Base-by-base conservation (phyloP, 2,113 vertebrate species). In the Sceloporus tristichus region DNA sequence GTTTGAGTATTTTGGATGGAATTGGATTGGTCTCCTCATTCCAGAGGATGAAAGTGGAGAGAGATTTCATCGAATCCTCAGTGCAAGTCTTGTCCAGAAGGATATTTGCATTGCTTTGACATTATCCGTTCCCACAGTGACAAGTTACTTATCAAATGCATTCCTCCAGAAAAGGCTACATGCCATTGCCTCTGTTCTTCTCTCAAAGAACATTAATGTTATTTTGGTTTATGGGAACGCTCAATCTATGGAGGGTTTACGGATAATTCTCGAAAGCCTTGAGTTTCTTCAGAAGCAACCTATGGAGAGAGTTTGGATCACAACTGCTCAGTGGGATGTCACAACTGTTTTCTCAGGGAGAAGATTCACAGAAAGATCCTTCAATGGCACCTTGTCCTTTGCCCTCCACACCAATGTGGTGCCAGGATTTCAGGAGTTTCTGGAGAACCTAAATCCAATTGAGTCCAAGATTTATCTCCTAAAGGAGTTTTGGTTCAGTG, bases 101-200 rank as follows among this genome's bases (percentile, higher is more conserved):
- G 53, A 79, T 2, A 56, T 79, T 79, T 56, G 48, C 14, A 79
- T 79, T 59, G 56, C 78, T 29, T 71, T 71, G 2, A 27, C 23
- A 3, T 19, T 19, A n/a, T n/a, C n/a, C n/a, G 23, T 68, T 27
- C 80, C 80, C 3, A 5, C 5, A 2, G 23, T 82, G 25, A 78
- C 7, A 42, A 16, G 14, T 53, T 59, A 14, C 6, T 16, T 29
- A 6, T 7, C 2, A 9, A 34, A 48, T 2, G 1, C 10, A 56
- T 54, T 18, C 6, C 48, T 53, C 0, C 4, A 14, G 13, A 2
- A 34, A n/a, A 29, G 21, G 2, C 2, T n/a, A 2, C 9, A 11
- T 10, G 5, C 1, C 27, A 34, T 73, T 38, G 16, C 11, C 34
- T 40, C 14, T 2, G 4, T 40, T 78, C 76, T 82, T 11, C 6